Evolutionary conservation across 2,113 vertebrate genomes (phyloP).

Genomic region (Petrocephalus microphthalmus): DNA sequence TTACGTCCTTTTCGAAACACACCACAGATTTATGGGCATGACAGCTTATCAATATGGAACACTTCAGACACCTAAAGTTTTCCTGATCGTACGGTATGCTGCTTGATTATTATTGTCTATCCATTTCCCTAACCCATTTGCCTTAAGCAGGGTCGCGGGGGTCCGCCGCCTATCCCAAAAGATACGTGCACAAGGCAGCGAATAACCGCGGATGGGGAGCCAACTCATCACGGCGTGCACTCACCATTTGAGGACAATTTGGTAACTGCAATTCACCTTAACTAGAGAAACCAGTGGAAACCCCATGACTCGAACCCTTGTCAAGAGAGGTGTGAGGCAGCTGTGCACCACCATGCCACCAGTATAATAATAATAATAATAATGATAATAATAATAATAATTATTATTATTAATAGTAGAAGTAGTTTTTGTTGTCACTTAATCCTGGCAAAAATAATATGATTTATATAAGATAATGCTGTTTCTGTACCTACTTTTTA

Average conservation of each 20-base stretch:
- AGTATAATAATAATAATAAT: background rate
- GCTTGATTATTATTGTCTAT: background rate
- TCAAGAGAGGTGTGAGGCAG: background rate
- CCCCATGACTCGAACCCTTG: background rate
- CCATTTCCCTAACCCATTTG: background rate
- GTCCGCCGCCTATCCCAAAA: background rate
- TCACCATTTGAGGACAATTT: background rate
- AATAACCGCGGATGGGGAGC: background rate
- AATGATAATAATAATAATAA: background rate
- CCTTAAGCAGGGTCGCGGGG: background rate
- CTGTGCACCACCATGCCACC: background rate
- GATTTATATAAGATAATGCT: background rate
- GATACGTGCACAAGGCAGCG: background rate
- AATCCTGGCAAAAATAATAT: background rate
- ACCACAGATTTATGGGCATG: conserved; percentile 44
- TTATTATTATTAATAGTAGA: background rate
- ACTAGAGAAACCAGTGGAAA: background rate
- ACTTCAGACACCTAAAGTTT: conserved; percentile 48
- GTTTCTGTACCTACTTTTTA: background rate
- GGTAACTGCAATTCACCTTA: background rate
- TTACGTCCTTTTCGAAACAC: conserved; percentile 47
- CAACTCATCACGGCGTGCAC: background rate
- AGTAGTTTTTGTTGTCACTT: background rate
- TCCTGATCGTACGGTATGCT: conserved; percentile 50
- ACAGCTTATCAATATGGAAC: conserved; percentile 36